phyloP scores from a whole-genome alignment of 2,113 vertebrate species.

The Protomyctophum bolini region DNA sequence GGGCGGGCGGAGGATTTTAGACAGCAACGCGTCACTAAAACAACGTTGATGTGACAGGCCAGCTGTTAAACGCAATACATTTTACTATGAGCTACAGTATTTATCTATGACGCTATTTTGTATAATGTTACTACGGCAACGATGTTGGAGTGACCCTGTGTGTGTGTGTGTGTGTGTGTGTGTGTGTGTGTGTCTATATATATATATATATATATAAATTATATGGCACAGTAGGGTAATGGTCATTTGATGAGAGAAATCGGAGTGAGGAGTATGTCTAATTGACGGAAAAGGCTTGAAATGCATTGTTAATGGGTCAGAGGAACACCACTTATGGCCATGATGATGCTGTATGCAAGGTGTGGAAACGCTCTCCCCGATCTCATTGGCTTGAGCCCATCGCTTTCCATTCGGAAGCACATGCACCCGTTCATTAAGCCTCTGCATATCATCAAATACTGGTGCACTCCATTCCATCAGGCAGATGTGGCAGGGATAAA shows the following conservation, averaged over 20 bases:
- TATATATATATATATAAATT: no score
- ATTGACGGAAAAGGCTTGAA: slow-evolving; percentile 77
- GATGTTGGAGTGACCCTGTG: background rate
- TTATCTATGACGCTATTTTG: no score
- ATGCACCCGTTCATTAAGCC: slow-evolving; percentile 77
- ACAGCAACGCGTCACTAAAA: no score
- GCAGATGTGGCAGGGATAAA: slow-evolving; percentile 76
- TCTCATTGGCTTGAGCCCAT: slow-evolving; percentile 68
- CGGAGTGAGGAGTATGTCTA: slow-evolving; percentile 68
- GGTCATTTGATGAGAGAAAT: slow-evolving; percentile 65
- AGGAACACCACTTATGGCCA: slow-evolving; percentile 69
- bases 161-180: slow-evolving; percentile 9
- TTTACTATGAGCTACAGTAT: no score
- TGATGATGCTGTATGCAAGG: slow-evolving; percentile 67
- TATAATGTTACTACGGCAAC: no score
- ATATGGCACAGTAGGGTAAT: slow-evolving; percentile 56
- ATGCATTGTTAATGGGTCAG: slow-evolving; percentile 78
- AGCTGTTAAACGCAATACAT: no score
- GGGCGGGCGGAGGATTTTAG: no score
- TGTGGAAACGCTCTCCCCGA: slow-evolving; percentile 76
- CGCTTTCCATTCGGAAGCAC: slow-evolving; percentile 74
- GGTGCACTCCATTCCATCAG: slow-evolving; percentile 72
- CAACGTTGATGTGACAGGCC: no score
- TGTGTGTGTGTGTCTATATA: no score
- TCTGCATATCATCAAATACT: slow-evolving; percentile 75